These are phyloP conservation scores for Cylindroiulus punctatus DNA, from an alignment of 2,888 invertebrate genomes.

Conservation along the genomic window DNA sequence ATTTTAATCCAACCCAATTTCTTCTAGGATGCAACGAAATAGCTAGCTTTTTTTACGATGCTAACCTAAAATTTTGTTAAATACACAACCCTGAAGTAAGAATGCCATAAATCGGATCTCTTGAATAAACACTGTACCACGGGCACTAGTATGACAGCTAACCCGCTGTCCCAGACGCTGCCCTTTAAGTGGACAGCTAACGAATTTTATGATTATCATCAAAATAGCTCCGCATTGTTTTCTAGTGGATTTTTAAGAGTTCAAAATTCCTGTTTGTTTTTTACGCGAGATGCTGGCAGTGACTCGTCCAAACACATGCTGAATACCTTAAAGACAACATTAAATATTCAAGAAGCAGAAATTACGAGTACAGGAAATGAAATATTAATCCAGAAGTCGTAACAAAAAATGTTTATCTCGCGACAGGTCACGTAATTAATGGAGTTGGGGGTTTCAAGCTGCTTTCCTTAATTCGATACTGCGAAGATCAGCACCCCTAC, in stretches of 20 bases:
- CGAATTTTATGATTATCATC: neutral
- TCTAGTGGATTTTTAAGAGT: neutral
- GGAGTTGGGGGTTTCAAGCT: neutral
- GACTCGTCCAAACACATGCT: neutral
- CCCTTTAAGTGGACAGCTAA: neutral
- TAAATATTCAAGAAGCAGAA: neutral
- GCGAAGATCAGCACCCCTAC: neutral
- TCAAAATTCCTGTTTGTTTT: neutral
- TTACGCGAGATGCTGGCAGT: neutral
- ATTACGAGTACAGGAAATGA: neutral
- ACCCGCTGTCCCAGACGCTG: neutral
- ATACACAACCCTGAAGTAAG: conserved; percentile 26
- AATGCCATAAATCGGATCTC: neutral
- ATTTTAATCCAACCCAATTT: conserved; percentile 12
- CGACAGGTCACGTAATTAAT: neutral
- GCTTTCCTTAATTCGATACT: neutral
- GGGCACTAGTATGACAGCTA: neutral
- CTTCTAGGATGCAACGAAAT: neutral
- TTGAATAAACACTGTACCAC: neutral
- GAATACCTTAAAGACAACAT: conserved; percentile 10
- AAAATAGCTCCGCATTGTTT: neutral
- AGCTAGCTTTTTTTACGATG: neutral
- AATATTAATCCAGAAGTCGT: neutral
- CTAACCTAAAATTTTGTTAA: neutral
- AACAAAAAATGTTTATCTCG: neutral